Evolutionary conservation across 1,140 invertebrate genomes (phyloP), one percentile per base, ranked within the genome.

Genomic region (Popillia japonica): DNA sequence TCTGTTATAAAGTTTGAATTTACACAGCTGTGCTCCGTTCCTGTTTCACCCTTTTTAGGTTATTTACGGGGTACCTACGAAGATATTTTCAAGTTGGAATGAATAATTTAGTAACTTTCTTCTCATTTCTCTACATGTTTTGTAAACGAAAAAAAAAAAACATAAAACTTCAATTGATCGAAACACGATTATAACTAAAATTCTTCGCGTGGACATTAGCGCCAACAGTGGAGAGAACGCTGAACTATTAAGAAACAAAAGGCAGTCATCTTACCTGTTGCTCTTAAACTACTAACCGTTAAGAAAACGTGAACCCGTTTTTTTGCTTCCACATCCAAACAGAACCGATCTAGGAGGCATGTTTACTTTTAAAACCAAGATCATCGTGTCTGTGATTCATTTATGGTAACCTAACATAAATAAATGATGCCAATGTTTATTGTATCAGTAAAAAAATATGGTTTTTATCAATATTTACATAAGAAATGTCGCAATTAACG

Each of bases 221-320:
- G 82, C 81, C 82, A 79, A 81, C 82, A 81, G 80, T 83, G 78
- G 81, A 78, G 40, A 42, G 80, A 83, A 77, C 80, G 61, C 40
- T 48, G 80, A 83, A 83, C 80, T 82, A 80, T 80, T 80, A 78
- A 81, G 78, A 68, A 78, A 77, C 34, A 68, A 80, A 75, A 78
- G 79, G 78, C 64, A 78, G 79, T 77, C 64, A 78, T 78, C 80
- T 80, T 83, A 84, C 83, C 83, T 84, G 83, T 84, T 84, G 83
- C 83, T 81, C 17, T 76, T 75, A 41, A 44, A 72, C 72, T 83
- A 83, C 80, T 83, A 83, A 34, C 72, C 80, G 48, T 40, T 72
- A 68, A 59, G 75, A 83, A 83, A 83, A 83, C 81, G 48, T 83
- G 41, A 48, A 20, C 72, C 40, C 23, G 44, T 61, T 77, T 41